Conservation (phyloP, 2,888 invertebrate species). For the Heliconius charithonia region DNA sequence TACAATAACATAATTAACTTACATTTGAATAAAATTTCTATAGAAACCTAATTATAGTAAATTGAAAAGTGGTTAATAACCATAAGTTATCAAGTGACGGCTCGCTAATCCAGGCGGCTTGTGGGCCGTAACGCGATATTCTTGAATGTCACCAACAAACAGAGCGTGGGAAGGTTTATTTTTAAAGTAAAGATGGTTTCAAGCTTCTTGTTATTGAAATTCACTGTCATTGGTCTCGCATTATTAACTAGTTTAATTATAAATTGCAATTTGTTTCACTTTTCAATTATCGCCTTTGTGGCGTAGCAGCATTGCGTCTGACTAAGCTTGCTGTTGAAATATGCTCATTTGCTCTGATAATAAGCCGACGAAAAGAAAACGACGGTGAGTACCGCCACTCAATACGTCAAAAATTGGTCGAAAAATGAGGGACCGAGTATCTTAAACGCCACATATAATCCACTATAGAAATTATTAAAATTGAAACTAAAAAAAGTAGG, state of each 20-base stretch:
- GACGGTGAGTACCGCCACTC: no score
- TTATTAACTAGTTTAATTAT: slow-evolving; percentile 4
- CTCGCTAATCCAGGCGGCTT: slow-evolving; percentile 26
- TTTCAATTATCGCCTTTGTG: not conserved
- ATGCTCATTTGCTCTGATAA: no score
- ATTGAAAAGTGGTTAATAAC: slow-evolving; percentile 20
- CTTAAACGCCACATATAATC: no score
- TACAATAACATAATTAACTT: not conserved
- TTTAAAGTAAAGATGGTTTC: not conserved
- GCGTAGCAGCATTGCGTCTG: no score
- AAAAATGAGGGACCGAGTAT: no score
- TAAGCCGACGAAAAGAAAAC: no score
- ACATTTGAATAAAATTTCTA: not conserved
- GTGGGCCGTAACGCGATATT: slow-evolving; percentile 39
- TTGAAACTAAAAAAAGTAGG: no score
- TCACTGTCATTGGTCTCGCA: slow-evolving; percentile 3
- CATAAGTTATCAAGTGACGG: slow-evolving; percentile 34
- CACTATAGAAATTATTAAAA: no score
- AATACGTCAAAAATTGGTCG: no score
- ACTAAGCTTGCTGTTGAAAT: no score
- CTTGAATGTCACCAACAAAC: slow-evolving; percentile 37
- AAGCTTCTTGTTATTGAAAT: slow-evolving; percentile 6
- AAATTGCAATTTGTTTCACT: not conserved
- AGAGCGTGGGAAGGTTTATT: slow-evolving; percentile 38
- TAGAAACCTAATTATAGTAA: not conserved